Evolutionary conservation across 2,113 vertebrate genomes (phyloP).

Genomic region (Psittacula cyanocephala): DNA sequence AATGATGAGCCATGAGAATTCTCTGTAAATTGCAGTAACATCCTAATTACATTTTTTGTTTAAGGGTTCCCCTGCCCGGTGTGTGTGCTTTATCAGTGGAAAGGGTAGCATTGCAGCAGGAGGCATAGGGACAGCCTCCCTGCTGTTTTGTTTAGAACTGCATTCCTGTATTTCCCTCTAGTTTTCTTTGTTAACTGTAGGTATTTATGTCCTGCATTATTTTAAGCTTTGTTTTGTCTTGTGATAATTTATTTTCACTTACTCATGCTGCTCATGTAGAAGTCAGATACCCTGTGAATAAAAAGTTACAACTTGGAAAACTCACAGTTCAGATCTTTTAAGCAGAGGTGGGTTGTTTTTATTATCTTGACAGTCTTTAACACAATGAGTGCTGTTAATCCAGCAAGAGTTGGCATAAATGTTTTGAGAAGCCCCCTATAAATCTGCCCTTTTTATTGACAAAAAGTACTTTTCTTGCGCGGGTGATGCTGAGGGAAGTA

Average conservation of each 20-base stretch:
- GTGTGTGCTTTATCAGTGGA: not conserved
- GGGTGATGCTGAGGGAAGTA: not conserved
- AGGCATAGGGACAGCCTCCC: not conserved
- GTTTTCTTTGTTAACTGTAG: conserved; percentile 38
- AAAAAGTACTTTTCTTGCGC: not conserved
- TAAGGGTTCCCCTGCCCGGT: not conserved
- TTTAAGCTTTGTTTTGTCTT: conserved; percentile 21
- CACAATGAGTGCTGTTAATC: not conserved
- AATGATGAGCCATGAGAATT: conserved; percentile 34
- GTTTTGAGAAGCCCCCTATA: not conserved
- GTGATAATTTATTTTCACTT: conserved; percentile 19
- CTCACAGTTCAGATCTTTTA: not conserved
- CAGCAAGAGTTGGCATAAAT: not conserved
- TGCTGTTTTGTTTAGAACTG: not conserved
- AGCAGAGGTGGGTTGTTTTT: not conserved
- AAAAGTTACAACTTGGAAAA: not conserved
- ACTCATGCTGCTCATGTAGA: not conserved
- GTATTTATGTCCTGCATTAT: conserved; percentile 13
- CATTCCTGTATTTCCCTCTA: not conserved
- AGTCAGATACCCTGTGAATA: not conserved
- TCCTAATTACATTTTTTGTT: not conserved
- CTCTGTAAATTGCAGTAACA: not conserved
- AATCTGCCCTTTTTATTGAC: not conserved
- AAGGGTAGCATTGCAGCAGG: not conserved
- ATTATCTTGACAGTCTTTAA: not conserved